Evolutionary conservation across 2,888 invertebrate species (phyloP).

Genomic region (Rutpela maculata): DNA sequence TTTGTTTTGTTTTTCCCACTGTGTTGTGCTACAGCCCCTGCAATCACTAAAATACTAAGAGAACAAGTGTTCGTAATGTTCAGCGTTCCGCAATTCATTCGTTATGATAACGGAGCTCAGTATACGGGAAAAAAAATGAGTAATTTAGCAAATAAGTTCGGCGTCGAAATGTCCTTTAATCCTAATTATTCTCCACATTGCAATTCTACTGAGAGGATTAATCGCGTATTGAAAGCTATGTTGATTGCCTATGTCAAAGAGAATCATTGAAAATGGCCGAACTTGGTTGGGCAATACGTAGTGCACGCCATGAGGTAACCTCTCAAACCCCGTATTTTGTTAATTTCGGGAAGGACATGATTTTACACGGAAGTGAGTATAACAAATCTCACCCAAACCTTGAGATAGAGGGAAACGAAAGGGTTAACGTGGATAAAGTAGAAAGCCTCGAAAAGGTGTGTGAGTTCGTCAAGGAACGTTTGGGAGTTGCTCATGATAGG

Average conservation of each 20-base stretch:
- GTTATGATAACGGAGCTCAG: conserved; percentile 61
- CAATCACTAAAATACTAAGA: conserved; percentile 46
- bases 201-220: conserved; percentile 37
- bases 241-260: conserved; percentile 32
- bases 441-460: no score
- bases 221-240: conserved; percentile 25
- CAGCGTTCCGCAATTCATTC: conserved; percentile 55
- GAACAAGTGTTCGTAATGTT: conserved; percentile 48
- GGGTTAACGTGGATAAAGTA: no score
- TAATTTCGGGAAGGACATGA: no score
- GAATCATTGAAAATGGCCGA: conserved; percentile 42
- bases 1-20: conserved; percentile 54
- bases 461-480: no score
- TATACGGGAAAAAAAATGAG: conserved; percentile 40
- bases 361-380: no score
- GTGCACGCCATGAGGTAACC: no score
- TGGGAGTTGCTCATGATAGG: no score
- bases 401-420: no score
- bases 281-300: conserved; percentile 25
- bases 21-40: conserved; percentile 48
- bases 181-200: conserved; percentile 40
- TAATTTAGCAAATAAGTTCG: conserved; percentile 29
- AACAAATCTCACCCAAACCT: no score
- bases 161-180: conserved; percentile 17
- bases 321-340: no score